Base-by-base conservation (phyloP, 2,797 vertebrate species). In the Micropoecilia bifurca region DNA sequence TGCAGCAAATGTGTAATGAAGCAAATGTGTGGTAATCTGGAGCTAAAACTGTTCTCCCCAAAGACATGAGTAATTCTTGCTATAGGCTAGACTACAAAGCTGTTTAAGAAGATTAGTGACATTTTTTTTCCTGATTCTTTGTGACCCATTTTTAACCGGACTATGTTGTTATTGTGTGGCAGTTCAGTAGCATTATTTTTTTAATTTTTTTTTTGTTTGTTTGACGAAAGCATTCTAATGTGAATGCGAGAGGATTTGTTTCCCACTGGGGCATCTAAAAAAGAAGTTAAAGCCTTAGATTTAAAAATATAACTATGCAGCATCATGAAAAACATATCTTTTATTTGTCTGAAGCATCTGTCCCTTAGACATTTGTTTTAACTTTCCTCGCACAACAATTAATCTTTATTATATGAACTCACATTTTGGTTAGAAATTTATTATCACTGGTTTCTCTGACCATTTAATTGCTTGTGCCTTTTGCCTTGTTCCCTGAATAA, bases 401-500 rank as follows among this genome's bases (percentile, higher is more conserved):
- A 59, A 59, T 30, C n/a, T 59, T 59, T 28, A 59, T 59, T 4
- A 59, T 14, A 14, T 59, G 12, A 30, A 59, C 30, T 61, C 30
- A 66, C 61, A 20, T 66, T 36, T 66, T 18, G 36, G 18, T 39
- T 39, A 18, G 6, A 66, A 41, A 20, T 25, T 41, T 39, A 41
- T 33, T 22, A 68, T 25, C 36, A 41, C 9, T 41, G 10, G 9
- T 41, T 10, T 55, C 18, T 73, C 25, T 53, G 20, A 33, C 10
- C 47, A 48, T 22, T 36, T 10, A 25, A 22, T 68, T 41, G 36
- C 0, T 12, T 6, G 12, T 47, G 59, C 6, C 0, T 33, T 61
- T 39, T 39, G 53, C 50, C 14, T 22, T 81, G 53, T 74, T 78
- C 39, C 73, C 16, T 61, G 28, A 71, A 45, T 22, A n/a, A 72